A percentile compares a stretch with the other conserved stretches of the same genome.
Evolutionary conservation across 2,113 vertebrate genomes (phyloP).

Genomic region (Grammomys surdaster): DNA sequence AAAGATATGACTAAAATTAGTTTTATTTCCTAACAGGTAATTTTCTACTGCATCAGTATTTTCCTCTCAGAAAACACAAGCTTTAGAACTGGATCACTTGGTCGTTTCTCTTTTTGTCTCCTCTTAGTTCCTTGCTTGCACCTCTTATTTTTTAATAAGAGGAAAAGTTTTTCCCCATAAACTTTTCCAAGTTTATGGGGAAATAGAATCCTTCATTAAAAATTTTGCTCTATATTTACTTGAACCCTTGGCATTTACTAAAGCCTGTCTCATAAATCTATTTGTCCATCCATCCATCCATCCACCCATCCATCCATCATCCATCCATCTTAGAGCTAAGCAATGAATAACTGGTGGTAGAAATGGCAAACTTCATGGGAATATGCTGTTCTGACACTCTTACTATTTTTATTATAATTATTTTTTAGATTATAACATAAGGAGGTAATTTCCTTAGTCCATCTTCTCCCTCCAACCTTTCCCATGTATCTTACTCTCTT

Average conservation of each 20-base stretch:
- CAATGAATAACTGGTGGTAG: slow-evolving; percentile 26
- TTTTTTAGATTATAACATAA: not conserved
- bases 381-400: not conserved
- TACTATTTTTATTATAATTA: not conserved
- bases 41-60: not conserved
- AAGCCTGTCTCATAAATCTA: no score
- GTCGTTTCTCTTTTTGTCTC: not conserved
- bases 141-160: no score
- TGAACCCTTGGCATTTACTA: no score
- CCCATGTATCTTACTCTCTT: not conserved
- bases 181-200: no score
- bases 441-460: not conserved
- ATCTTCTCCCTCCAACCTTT: not conserved
- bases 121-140: not conserved
- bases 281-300: no score
- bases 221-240: no score
- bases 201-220: no score
- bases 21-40: not conserved
- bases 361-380: not conserved
- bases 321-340: no score
- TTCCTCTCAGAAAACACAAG: not conserved
- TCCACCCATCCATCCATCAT: no score
- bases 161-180: no score
- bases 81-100: not conserved
- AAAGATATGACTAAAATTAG: not conserved